Evolutionary conservation across 2,113 vertebrate species (phyloP).

Genomic region (Gallinago undulata): DNA sequence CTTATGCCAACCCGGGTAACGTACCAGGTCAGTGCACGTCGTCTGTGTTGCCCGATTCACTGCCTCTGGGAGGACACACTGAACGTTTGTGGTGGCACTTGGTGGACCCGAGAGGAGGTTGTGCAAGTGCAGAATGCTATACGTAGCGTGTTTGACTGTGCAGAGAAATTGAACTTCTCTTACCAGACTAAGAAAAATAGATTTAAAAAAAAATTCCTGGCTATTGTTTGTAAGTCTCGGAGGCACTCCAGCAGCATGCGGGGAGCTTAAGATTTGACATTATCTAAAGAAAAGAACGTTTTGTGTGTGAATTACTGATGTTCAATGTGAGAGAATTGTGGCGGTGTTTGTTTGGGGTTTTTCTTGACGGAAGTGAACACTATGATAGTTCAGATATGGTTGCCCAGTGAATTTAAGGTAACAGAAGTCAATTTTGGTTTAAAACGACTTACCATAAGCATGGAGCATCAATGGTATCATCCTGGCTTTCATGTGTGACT

Average conservation of each 20-base stretch:
- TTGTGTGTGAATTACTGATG: not conserved
- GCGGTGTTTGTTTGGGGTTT: not conserved
- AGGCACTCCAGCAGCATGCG: not conserved
- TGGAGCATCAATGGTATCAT: not conserved
- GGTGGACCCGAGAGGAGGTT: not conserved
- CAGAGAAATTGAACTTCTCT: not conserved
- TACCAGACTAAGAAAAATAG: not conserved
- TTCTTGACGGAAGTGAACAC: not conserved
- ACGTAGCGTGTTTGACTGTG: not conserved
- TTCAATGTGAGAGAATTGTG: not conserved
- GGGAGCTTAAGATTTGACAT: not conserved
- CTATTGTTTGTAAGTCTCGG: not conserved
- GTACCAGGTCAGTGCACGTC: not conserved
- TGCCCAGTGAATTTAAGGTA: not conserved
- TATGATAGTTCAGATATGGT: not conserved
- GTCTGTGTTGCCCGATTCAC: not conserved
- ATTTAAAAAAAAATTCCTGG: not conserved
- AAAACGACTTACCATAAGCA: not conserved
- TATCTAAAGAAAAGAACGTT: not conserved
- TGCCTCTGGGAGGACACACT: not conserved
- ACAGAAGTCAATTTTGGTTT: not conserved
- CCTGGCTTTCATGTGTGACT: not conserved
- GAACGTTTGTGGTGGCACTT: too few species aligned
- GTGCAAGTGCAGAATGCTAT: not conserved
- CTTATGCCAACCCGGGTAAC: not conserved